Conservation (phyloP, 2,797 vertebrate genomes). For the Sebastiscus tertius region DNA sequence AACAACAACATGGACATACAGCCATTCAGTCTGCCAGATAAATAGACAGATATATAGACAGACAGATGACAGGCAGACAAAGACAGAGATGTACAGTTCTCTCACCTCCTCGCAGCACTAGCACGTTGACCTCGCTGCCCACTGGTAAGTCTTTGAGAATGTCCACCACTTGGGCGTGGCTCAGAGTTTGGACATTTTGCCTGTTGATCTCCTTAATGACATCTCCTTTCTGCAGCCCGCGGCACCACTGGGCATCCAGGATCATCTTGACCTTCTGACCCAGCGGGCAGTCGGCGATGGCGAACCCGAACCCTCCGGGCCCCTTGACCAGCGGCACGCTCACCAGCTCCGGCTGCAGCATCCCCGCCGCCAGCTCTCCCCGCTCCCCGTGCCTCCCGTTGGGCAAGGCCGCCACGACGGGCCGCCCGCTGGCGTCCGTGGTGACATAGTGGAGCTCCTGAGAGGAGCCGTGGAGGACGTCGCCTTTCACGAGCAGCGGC, state of each 20-base stretch:
- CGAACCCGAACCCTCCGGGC: slow-evolving; percentile 97
- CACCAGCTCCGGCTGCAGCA: slow-evolving; percentile 91
- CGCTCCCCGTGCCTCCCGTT: slow-evolving; percentile 86
- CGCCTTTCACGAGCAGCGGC: slow-evolving; percentile 86
- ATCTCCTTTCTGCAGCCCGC: slow-evolving; percentile 95
- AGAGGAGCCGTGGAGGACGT: slow-evolving; percentile 83
- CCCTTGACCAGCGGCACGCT: slow-evolving; percentile 93
- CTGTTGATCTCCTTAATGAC: slow-evolving; percentile 97
- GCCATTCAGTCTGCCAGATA: not conserved
- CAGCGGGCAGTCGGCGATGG: slow-evolving; percentile 95
- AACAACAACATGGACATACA: not conserved
- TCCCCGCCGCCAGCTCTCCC: slow-evolving; percentile 30
- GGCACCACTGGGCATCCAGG: slow-evolving; percentile 97
- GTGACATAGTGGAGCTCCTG: slow-evolving; percentile 88
- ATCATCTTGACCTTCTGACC: slow-evolving; percentile 99
- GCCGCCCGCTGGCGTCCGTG: slow-evolving; percentile 79
- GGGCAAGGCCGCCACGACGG: slow-evolving; percentile 80
- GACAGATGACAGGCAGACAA: not conserved
- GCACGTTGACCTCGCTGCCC: slow-evolving; percentile 92
- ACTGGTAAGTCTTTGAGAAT: slow-evolving; percentile 96
- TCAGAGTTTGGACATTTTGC: slow-evolving; percentile 94
- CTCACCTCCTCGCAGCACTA: slow-evolving; percentile 95
- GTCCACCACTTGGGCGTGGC: slow-evolving; percentile 96
- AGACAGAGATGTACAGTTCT: not conserved
- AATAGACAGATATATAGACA: not conserved